Conservation (phyloP, 2,113 vertebrate species). For the Ictalurus punctatus region DNA sequence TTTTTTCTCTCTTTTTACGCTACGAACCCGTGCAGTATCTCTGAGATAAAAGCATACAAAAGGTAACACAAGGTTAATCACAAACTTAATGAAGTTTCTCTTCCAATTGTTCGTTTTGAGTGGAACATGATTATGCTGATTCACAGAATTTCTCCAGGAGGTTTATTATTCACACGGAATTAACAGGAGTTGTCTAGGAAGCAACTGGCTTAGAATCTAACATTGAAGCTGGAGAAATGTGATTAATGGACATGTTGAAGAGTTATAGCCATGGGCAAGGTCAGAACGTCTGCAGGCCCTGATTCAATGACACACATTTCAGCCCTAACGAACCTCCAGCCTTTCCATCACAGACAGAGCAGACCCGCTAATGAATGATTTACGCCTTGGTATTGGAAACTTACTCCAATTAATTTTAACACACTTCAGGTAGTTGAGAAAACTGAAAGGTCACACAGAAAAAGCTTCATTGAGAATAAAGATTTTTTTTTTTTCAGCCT, state of each 20-base stretch:
- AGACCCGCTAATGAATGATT: background rate
- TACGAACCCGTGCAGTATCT: conserved; percentile 27
- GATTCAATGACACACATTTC: conserved; percentile 9
- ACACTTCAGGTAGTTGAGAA: background rate
- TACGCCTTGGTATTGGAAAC: background rate
- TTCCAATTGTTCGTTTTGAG: conserved; percentile 13
- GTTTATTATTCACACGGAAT: conserved; percentile 26
- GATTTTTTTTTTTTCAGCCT: background rate
- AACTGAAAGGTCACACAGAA: background rate
- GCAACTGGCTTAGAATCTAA: background rate
- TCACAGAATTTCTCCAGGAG: conserved; percentile 36
- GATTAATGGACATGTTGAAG: conserved; percentile 10
- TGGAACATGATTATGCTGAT: conserved; percentile 69
- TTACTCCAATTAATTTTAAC: background rate
- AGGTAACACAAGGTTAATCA: conserved; percentile 66
- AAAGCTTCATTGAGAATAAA: background rate
- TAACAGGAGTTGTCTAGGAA: conserved; percentile 6
- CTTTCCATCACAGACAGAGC: background rate
- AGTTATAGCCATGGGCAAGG: conserved; percentile 38
- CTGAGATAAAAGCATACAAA: conserved; percentile 38
- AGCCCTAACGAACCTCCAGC: conserved; percentile 14
- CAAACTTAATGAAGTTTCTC: conserved; percentile 44
- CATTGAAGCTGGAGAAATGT: conserved; percentile 17
- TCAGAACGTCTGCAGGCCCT: conserved; percentile 1
- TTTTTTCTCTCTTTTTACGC: background rate